Conservation (phyloP, 2,888 invertebrate genomes). For the Phalangium opilio region DNA sequence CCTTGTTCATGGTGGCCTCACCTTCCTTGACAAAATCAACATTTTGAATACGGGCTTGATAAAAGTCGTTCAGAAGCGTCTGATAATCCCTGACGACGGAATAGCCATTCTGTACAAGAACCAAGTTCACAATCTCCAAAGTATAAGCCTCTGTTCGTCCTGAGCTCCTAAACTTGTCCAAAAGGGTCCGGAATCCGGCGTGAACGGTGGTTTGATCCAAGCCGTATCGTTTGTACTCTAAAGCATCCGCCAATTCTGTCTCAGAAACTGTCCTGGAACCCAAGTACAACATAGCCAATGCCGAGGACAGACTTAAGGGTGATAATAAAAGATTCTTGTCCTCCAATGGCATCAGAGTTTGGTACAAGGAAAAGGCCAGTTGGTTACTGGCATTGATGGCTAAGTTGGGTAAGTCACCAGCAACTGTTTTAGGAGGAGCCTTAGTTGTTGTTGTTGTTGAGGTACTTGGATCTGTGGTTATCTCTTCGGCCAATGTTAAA, state of each 20-base stretch:
- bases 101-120: conserved; percentile 43
- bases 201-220: conserved; percentile 5
- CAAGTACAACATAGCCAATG: conserved; percentile 13
- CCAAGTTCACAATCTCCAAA: conserved; percentile 46
- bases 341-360: neutral
- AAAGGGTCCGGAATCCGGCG: conserved; percentile 5
- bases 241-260: conserved; percentile 7
- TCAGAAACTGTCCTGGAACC: conserved; percentile 12
- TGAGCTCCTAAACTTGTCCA: conserved; percentile 3
- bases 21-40: conserved; percentile 12
- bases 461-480: too few species aligned
- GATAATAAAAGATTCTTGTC: conserved; percentile 14
- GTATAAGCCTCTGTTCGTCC: conserved; percentile 1
- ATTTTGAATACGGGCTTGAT: conserved; percentile 14
- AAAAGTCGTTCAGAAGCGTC: conserved; percentile 6
- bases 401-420: too few species aligned
- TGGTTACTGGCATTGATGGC: too few species aligned
- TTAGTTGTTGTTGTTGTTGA: too few species aligned
- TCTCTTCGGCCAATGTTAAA: too few species aligned
- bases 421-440: too few species aligned
- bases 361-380: too few species aligned
- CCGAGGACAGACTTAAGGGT: conserved; percentile 14
- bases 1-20: conserved; percentile 9
- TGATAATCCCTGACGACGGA: conserved; percentile 10
- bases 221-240: conserved; percentile 5